Percentiles rank a stretch among this genome's conserved stretches.
These are phyloP conservation scores for Agrochola lota DNA, from an alignment of 2,888 invertebrate genomes.

Conservation along the genomic window DNA sequence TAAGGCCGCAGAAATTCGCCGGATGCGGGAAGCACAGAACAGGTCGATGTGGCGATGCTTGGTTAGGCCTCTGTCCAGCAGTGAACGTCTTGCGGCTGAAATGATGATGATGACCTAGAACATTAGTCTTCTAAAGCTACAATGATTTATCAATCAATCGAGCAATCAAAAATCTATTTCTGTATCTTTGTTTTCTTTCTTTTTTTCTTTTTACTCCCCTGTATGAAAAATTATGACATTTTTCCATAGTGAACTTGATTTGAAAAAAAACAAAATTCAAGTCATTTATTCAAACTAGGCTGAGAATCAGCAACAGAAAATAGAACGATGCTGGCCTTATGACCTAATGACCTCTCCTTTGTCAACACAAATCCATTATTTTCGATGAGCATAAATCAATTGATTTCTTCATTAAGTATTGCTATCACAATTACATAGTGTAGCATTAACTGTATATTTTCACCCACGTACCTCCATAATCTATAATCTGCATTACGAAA, in stretches of 20 bases:
- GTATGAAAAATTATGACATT: neutral
- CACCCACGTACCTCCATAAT: slow-evolving; percentile 31
- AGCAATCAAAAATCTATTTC: neutral
- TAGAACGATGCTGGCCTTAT: neutral
- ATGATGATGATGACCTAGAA: no score
- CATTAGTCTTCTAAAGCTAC: neutral
- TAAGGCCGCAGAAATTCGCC: no score
- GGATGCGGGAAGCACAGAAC: no score
- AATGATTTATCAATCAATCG: neutral
- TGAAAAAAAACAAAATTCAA: no score
- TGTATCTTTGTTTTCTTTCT: neutral
- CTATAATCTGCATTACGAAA: slow-evolving; percentile 38
- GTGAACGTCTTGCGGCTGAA: no score
- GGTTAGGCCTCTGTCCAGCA: no score
- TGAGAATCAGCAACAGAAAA: no score
- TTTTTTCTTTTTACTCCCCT: neutral
- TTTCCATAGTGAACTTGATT: no score
- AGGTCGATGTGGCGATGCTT: no score
- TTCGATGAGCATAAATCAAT: slow-evolving; percentile 1
- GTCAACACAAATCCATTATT: neutral
- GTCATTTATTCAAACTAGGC: no score
- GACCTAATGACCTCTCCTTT: neutral
- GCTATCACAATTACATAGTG: neutral
- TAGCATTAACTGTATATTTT: slow-evolving; percentile 3
- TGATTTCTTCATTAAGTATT: slow-evolving; percentile 1